Evolutionary conservation across 2,888 invertebrate species (phyloP), one percentile per base, ranked within the genome.

Genomic region (Eristalis intricaria): DNA sequence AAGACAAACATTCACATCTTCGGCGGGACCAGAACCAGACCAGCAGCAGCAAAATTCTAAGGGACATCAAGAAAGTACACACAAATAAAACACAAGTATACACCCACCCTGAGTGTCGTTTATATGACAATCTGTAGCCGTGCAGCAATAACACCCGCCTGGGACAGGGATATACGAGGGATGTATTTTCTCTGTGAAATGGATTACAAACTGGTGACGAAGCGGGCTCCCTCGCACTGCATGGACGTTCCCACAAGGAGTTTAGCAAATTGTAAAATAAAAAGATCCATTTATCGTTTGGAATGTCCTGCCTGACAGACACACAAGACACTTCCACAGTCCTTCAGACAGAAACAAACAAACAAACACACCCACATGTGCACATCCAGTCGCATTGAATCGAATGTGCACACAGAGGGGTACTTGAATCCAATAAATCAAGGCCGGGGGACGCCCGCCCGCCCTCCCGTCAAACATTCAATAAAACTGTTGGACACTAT

Each of bases 181-280:
- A 86, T 83, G 82, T 86, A 66, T 70, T 79, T 61, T 56, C 50
- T 50, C 19, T n/a, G 19, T 75, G 82, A 86, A 86, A 83, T 79
- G 75, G 86, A 86, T 86, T 78, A 70, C 86, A 75, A 83, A 70
- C 78, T 40, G 75, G 75, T 64, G 66, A 50, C 60, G 77, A 50
- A 60, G 50, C 29, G 40, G 60, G 56, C 68, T 50, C 50, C 8
- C 50, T 32, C 38, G 35, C 50, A 32, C 38, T 29, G 58, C 77
- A 73, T 68, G 68, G 69, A 73, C 77, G 73, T 83, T 75, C 63
- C 70, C 70, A 66, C 75, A 75, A 75, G 73, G 63, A 81, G 68
- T 83, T 83, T 71, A 75, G 26, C 66, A 86, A 86, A 86, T 78
- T 86, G 81, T 82, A 86, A 86, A 86, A 86, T 82, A 86, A 86